These are phyloP conservation scores for Aspidiotus rigidus DNA, from an alignment of 2,888 invertebrate genomes.

Conservation along the genomic window DNA sequence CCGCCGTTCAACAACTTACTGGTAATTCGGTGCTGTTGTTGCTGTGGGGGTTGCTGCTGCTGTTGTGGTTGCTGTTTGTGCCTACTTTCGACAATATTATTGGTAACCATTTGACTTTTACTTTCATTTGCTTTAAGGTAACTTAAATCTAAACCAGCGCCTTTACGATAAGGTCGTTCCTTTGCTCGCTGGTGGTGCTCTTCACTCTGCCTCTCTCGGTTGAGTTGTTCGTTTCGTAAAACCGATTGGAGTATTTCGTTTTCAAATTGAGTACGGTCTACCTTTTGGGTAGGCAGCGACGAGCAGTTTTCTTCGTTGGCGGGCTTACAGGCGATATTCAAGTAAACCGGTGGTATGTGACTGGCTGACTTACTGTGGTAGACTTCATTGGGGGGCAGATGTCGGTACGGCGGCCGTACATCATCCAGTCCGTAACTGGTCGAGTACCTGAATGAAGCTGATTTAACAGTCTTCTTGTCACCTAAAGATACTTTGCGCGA, in stretches of 20 bases:
- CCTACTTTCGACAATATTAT: constrained; percentile 5
- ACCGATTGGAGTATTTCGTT: constrained; percentile 28
- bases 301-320: constrained; percentile 27
- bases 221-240: constrained; percentile 10
- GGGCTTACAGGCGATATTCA: constrained; percentile 23
- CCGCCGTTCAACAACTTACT: neutral
- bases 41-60: neutral
- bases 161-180: neutral
- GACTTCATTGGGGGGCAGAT: neutral
- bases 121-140: neutral
- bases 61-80: neutral
- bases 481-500: constrained; percentile 36
- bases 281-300: constrained; percentile 24
- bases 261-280: constrained; percentile 22
- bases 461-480: constrained; percentile 40
- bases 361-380: neutral
- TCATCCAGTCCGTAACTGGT: constrained; percentile 31
- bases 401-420: constrained; percentile 14
- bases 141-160: constrained; percentile 1
- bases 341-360: constrained; percentile 21
- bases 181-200: neutral
- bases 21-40: neutral
- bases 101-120: constrained; percentile 14
- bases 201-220: neutral
- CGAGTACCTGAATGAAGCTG: constrained; percentile 44